phyloP scores from a whole-genome alignment of 2,888 invertebrate species.

The Cerastis rubricosa region DNA sequence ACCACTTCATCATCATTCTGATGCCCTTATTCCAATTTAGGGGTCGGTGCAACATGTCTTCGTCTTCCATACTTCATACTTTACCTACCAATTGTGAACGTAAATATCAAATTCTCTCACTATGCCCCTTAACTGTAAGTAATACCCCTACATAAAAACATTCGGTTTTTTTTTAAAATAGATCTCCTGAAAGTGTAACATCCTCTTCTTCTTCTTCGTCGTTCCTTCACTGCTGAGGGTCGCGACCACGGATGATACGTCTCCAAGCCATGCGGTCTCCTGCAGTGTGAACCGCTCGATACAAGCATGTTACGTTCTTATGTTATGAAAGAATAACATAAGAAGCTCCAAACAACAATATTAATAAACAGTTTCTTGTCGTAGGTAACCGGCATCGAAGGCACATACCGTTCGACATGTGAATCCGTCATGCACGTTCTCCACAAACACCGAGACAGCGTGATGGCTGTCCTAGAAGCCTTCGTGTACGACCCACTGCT shows the following conservation, averaged over 20 bases:
- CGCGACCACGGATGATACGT: too few species aligned
- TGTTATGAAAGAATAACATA: not conserved
- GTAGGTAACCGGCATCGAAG: slow-evolving; percentile 98
- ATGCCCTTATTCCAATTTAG: too few species aligned
- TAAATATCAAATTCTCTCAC: not conserved
- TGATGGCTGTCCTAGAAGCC: slow-evolving; percentile 99
- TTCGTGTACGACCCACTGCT: slow-evolving; percentile 99
- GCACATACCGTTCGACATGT: slow-evolving; percentile 98
- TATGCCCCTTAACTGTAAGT: not conserved
- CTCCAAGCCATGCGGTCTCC: too few species aligned
- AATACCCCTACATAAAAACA: not conserved
- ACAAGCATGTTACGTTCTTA: too few species aligned
- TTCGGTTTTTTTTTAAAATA: not conserved
- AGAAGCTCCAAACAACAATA: not conserved
- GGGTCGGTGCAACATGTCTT: too few species aligned
- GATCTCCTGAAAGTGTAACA: not conserved
- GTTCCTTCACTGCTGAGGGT: too few species aligned
- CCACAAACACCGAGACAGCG: slow-evolving; percentile 97
- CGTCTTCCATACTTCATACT: too few species aligned
- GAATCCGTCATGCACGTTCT: slow-evolving; percentile 99
- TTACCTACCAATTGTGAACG: not conserved
- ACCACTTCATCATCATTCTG: not conserved
- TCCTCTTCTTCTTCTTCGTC: too few species aligned
- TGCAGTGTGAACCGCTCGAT: too few species aligned
- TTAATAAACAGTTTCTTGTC: not conserved